phyloP scores from a whole-genome alignment of 1,140 invertebrate genomes.

The Procambarus clarkii region DNA sequence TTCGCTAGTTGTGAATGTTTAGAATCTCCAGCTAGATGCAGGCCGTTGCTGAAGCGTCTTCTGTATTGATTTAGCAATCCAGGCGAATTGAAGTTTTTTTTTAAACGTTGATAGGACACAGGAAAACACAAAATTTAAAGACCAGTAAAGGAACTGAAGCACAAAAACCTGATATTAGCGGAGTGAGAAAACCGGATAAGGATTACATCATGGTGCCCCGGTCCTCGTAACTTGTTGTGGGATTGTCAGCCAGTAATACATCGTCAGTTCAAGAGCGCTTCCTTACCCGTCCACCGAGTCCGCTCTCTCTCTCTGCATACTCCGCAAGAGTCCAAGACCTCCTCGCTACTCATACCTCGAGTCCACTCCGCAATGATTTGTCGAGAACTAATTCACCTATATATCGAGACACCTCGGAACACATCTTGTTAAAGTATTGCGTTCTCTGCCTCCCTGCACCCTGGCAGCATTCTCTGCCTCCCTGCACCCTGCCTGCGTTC shows the following conservation, averaged over 20 bases:
- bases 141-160: background rate
- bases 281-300: no score
- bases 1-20: background rate
- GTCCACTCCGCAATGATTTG: no score
- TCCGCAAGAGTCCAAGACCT: no score
- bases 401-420: no score
- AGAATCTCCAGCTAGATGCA: background rate
- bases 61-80: background rate
- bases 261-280: background rate
- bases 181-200: background rate
- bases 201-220: constrained; percentile 7
- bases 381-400: no score
- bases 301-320: no score
- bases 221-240: background rate
- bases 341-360: no score
- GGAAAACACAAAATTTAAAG: background rate
- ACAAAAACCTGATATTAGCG: background rate
- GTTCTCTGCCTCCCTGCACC: no score
- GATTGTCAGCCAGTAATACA: background rate
- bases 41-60: background rate
- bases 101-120: background rate
- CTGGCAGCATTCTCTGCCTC: no score
- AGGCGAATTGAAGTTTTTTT: no score
- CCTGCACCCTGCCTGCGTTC: no score
- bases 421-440: no score